Evolutionary conservation across 2,888 invertebrate genomes (phyloP), one percentile per base, ranked within the genome.

Genomic region (Tetramorium bicarinatum): DNA sequence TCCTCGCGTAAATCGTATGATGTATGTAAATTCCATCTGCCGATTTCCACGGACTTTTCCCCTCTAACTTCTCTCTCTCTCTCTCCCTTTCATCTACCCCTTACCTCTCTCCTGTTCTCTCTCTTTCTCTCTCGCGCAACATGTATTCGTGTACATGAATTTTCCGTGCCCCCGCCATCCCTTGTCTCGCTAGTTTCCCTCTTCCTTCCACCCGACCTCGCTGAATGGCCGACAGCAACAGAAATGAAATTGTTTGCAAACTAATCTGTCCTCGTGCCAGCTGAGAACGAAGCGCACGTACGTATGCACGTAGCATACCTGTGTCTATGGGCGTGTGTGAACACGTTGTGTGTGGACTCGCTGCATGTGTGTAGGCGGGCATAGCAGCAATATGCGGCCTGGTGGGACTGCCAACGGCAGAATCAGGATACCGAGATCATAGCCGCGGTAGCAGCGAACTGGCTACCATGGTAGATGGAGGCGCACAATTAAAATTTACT

Each of bases 401-500:
- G 87, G 74, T 83, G 82, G 87, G 82, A 87, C 87, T 87, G 91
- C 88, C 87, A 88, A 83, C 87, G 85, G 87, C 89, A 87, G 87
- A 87, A 91, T 90, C 87, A 74, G 87, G 87, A 88, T 88, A 87
- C 82, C 87, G 83, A 82, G 87, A 89, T 87, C 87, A 84, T 85
- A 85, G 85, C 84, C 59, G 49, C 79, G 79, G 69, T 83, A 54
- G 82, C 84, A 84, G 74, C 82, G 84, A 86, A 84, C 84, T 66
- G 49, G 80, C 85, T 56, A 67, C 54, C 83, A 81, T 76, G 49
- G 56, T 56, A 79, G 85, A 89, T 87, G 87, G 88, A 85, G 85
- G 87, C 87, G 84, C 85, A 86, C 91, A 89, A 92, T 92, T 92
- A 92, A 92, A 92, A 92, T 92, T 91, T 91, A 92, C 90, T 86